A percentile compares a stretch with the other conserved stretches of the same genome.
Evolutionary conservation across 2,888 invertebrate species (phyloP).

Genomic region (Cerceris ruficornis): DNA sequence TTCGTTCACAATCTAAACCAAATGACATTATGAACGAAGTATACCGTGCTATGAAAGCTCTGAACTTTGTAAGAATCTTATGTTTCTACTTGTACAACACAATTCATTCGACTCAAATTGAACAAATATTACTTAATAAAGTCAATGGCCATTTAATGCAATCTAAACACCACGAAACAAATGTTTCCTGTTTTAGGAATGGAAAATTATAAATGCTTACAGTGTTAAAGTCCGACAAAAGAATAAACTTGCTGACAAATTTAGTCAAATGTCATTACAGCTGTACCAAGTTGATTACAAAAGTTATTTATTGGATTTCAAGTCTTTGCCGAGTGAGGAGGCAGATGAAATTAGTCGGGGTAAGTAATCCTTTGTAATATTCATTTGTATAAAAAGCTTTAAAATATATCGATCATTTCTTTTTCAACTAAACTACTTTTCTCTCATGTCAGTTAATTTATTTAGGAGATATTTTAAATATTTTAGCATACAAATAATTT

Average conservation of each 20-base stretch:
- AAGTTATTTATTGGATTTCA: slow-evolving; percentile 98
- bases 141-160: too few species aligned
- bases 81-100: background rate
- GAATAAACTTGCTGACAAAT: slow-evolving; percentile 91
- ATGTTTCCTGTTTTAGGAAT: slow-evolving; percentile 85
- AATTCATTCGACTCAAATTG: too few species aligned
- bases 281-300: slow-evolving; percentile 99
- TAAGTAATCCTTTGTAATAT: slow-evolving; percentile 29
- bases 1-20: slow-evolving; percentile 99
- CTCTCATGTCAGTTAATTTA: too few species aligned
- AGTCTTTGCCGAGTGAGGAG: slow-evolving; percentile 93
- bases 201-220: slow-evolving; percentile 99
- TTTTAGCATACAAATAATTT: too few species aligned
- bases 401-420: too few species aligned
- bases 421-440: too few species aligned
- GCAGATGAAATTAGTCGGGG: slow-evolving; percentile 82
- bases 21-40: slow-evolving; percentile 99
- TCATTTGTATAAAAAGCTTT: too few species aligned
- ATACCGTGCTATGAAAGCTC: slow-evolving; percentile 98
- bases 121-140: too few species aligned
- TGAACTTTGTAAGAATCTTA: slow-evolving; percentile 91
- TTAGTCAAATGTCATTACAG: slow-evolving; percentile 98
- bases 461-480: background rate
- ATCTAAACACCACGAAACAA: background rate
- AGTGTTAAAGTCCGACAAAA: slow-evolving; percentile 97